Percentiles rank a stretch among this genome's conserved stretches.
phyloP scores from a whole-genome alignment of 2,888 invertebrate species.

The Tenthredo mesomela region DNA sequence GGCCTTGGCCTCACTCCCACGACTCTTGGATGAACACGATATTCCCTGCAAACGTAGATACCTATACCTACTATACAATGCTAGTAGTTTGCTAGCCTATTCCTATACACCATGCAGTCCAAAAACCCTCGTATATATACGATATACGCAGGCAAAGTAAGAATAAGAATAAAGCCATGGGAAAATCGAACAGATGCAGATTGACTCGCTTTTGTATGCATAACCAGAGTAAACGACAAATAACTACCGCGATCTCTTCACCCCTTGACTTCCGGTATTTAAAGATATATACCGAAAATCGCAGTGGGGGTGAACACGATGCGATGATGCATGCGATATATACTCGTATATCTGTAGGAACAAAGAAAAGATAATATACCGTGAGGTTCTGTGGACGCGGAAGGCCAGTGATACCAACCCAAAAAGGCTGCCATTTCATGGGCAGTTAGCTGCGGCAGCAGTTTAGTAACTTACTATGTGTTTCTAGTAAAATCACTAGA shows the following conservation, averaged over 20 bases:
- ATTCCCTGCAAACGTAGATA: constrained; percentile 56
- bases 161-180: constrained; percentile 10
- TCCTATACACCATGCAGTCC: not conserved
- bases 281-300: not conserved
- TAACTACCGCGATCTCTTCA: constrained; percentile 24
- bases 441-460: too few relatives aligned
- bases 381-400: too few relatives aligned
- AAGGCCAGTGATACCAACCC: too few relatives aligned
- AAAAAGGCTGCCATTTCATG: too few relatives aligned
- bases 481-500: too few relatives aligned
- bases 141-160: not conserved
- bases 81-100: constrained; percentile 14
- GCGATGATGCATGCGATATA: not conserved
- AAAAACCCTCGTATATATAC: not conserved
- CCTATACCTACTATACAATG: constrained; percentile 26
- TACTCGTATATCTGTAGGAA: too few relatives aligned
- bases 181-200: constrained; percentile 51
- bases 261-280: constrained; percentile 39
- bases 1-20: constrained; percentile 63
- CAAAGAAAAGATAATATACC: too few relatives aligned
- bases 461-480: too few relatives aligned
- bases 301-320: not conserved
- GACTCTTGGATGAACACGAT: constrained; percentile 59
- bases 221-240: constrained; percentile 39
- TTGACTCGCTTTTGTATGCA: constrained; percentile 39